Conservation (phyloP, 2,113 vertebrate species). For the Paracanthobrama guichenoti region DNA sequence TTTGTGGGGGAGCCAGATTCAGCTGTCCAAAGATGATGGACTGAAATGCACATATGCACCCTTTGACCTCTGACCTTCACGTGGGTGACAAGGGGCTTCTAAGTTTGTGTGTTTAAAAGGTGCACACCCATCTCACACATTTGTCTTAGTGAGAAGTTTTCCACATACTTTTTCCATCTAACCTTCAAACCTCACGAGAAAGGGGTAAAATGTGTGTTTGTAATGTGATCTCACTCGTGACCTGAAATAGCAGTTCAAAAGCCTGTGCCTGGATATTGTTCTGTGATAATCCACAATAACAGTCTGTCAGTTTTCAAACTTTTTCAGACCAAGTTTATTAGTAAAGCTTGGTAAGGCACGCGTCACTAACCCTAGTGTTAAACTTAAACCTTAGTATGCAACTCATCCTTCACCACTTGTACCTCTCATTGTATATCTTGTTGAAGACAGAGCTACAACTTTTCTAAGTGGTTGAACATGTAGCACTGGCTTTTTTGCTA, state of each 20-base stretch:
- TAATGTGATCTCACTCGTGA: slow-evolving; percentile 15
- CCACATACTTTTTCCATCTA: slow-evolving; percentile 39
- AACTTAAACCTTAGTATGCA: too few species aligned
- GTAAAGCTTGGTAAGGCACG: not conserved
- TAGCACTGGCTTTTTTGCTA: too few species aligned
- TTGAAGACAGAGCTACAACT: too few species aligned
- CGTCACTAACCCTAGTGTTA: not conserved
- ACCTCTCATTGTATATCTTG: too few species aligned
- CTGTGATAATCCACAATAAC: slow-evolving; percentile 16
- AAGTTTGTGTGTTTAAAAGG: slow-evolving; percentile 35
- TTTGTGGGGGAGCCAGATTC: slow-evolving; percentile 65
- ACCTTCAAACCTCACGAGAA: slow-evolving; percentile 37
- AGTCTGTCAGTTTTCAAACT: not conserved
- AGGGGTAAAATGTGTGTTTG: slow-evolving; percentile 13
- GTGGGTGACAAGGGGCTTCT: slow-evolving; percentile 37
- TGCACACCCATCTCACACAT: slow-evolving; percentile 42
- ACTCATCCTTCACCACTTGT: too few species aligned
- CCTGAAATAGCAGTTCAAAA: slow-evolving; percentile 18
- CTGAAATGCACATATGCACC: slow-evolving; percentile 73
- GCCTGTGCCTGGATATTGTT: slow-evolving; percentile 30
- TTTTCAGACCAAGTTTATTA: not conserved
- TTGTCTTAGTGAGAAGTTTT: slow-evolving; percentile 37
- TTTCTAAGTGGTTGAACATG: too few species aligned
- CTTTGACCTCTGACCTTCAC: slow-evolving; percentile 48
- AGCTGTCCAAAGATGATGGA: slow-evolving; percentile 69